These are phyloP conservation scores for Odontomyia ornata DNA, from an alignment of 2,888 invertebrate species.

Conservation along the genomic window DNA sequence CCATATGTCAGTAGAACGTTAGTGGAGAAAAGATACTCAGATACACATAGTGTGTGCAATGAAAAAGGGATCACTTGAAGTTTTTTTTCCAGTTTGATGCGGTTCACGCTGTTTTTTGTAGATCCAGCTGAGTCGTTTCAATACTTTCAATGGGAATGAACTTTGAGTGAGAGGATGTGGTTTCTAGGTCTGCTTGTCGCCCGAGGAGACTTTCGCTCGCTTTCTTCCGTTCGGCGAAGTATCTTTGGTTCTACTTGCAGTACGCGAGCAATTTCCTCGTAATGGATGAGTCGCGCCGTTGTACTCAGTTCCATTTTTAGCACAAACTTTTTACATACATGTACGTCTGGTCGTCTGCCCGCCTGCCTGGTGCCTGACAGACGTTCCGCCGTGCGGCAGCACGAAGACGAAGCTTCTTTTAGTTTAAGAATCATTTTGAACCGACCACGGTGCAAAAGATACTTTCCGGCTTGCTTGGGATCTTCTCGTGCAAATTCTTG, in stretches of 20 bases:
- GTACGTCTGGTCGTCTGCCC: not conserved
- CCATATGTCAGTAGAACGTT: not conserved
- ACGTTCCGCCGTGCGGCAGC: not conserved
- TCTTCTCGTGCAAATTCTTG: not conserved
- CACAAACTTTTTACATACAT: slow-evolving; percentile 22
- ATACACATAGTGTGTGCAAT: not conserved
- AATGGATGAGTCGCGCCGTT: no score
- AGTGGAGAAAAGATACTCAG: not conserved
- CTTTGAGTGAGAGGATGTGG: no score
- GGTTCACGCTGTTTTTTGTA: no score
- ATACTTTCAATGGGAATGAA: no score
- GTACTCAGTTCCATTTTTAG: slow-evolving; percentile 24
- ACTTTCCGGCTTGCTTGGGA: not conserved
- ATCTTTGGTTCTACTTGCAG: no score
- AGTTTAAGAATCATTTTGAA: slow-evolving; percentile 19
- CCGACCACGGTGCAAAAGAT: slow-evolving; percentile 8
- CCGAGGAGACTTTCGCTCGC: no score
- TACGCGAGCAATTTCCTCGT: no score
- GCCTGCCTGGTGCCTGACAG: slow-evolving; percentile 16
- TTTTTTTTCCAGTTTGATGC: no score
- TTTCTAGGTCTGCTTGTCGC: no score
- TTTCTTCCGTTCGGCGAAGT: no score
- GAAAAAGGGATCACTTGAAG: not conserved
- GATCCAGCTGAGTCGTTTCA: no score
- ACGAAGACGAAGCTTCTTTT: no score